These are phyloP conservation scores for Zele albiditarsus DNA, from an alignment of 2,888 invertebrate species.

Conservation along the genomic window DNA sequence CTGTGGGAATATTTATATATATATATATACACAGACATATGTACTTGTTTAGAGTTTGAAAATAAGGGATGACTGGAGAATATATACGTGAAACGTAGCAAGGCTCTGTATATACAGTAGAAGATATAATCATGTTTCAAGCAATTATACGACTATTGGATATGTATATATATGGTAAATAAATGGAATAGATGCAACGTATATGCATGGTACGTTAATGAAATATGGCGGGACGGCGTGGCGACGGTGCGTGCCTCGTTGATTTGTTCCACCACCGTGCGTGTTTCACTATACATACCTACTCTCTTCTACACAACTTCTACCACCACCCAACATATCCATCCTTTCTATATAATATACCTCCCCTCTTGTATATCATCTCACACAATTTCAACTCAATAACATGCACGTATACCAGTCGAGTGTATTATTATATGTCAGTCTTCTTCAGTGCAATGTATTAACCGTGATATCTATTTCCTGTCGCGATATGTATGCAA, in stretches of 20 bases:
- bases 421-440: no score
- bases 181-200: not conserved
- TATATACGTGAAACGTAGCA: not conserved
- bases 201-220: constrained; percentile 26
- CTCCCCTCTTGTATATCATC: no score
- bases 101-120: not conserved
- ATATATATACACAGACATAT: not conserved
- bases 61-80: not conserved
- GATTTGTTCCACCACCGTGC: constrained; percentile 34
- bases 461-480: no score
- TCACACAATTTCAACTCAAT: no score
- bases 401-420: no score
- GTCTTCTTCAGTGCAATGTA: no score
- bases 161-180: not conserved
- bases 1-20: not conserved
- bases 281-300: constrained; percentile 9
- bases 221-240: constrained; percentile 28
- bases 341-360: not conserved
- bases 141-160: constrained; percentile 26
- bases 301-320: constrained; percentile 6
- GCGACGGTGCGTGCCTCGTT: constrained; percentile 35
- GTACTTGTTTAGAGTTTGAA: not conserved
- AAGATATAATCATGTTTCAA: constrained; percentile 24
- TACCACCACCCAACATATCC: not conserved
- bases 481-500: no score